phyloP scores from a whole-genome alignment of 2,113 vertebrate species.

The Colossoma macropomum region DNA sequence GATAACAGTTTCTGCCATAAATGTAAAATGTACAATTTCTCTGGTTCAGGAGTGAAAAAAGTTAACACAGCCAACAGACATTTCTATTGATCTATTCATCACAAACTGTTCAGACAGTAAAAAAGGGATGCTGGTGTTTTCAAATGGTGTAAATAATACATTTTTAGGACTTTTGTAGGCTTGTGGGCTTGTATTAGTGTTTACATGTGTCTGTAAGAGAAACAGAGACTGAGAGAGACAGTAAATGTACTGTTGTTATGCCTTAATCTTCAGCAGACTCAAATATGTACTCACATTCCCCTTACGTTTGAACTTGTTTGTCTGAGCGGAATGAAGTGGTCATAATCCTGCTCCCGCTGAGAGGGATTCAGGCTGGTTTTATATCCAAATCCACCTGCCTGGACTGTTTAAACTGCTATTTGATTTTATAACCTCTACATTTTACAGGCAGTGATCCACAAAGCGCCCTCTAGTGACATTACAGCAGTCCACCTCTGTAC shows the following conservation, averaged over 20 bases:
- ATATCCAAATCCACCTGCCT: neutral
- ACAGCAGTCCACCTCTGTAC: neutral
- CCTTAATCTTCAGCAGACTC: neutral
- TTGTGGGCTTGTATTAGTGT: no score
- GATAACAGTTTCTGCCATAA: no score
- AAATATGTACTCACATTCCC: neutral
- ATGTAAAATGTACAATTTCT: no score
- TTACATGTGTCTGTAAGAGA: no score
- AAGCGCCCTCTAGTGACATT: conserved; percentile 3
- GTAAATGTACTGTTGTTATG: neutral
- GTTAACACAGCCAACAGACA: no score
- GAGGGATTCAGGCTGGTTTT: conserved; percentile 4
- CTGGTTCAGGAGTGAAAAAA: no score
- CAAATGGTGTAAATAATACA: no score
- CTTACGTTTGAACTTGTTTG: conserved; percentile 3
- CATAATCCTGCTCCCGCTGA: neutral
- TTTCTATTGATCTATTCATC: no score
- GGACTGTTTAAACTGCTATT: conserved; percentile 7
- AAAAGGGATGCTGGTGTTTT: no score
- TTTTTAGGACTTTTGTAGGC: no score
- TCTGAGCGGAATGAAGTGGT: neutral
- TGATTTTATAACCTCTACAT: conserved; percentile 2
- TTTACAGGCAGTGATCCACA: neutral
- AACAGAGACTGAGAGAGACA: neutral
- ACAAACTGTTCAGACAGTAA: no score